phyloP scores from a whole-genome alignment of 2,888 invertebrate species.

The Tachystola acroxantha region DNA sequence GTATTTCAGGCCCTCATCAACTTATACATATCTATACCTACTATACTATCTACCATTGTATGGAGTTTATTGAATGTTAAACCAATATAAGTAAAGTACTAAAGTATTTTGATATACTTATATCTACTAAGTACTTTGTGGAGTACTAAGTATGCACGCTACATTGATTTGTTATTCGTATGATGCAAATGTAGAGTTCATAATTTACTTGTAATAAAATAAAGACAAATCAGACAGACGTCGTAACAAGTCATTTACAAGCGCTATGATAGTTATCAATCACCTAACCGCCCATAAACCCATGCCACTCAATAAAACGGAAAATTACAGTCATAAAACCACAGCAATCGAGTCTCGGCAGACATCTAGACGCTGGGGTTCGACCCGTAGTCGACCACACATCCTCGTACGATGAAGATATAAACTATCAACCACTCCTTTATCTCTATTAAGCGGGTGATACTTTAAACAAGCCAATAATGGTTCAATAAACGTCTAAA shows the following conservation, averaged over 20 bases:
- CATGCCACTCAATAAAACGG: constrained; percentile 51
- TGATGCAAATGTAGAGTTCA: too few relatives aligned
- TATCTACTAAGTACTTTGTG: too few relatives aligned
- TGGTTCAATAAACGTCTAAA: constrained; percentile 74
- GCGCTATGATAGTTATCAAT: constrained; percentile 51
- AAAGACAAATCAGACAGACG: constrained; percentile 18
- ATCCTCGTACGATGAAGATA: constrained; percentile 61
- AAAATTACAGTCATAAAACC: constrained; percentile 68
- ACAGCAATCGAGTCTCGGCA: constrained; percentile 38
- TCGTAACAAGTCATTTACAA: constrained; percentile 39
- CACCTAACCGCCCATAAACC: constrained; percentile 30
- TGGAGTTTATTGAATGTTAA: too few relatives aligned
- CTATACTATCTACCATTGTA: too few relatives aligned
- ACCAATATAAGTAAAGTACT: too few relatives aligned
- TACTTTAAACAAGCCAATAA: constrained; percentile 77
- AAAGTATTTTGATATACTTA: too few relatives aligned
- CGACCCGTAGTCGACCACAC: constrained; percentile 20
- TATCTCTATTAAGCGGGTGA: constrained; percentile 74
- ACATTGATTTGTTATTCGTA: too few relatives aligned
- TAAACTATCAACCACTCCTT: constrained; percentile 68
- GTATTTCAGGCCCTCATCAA: too few relatives aligned
- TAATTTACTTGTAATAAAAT: constrained; percentile 11
- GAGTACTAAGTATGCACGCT: too few relatives aligned
- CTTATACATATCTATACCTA: too few relatives aligned
- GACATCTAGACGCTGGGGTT: constrained; percentile 52